Conservation (phyloP, 2,797 vertebrate species). For the Ctenopoma multispine region DNA sequence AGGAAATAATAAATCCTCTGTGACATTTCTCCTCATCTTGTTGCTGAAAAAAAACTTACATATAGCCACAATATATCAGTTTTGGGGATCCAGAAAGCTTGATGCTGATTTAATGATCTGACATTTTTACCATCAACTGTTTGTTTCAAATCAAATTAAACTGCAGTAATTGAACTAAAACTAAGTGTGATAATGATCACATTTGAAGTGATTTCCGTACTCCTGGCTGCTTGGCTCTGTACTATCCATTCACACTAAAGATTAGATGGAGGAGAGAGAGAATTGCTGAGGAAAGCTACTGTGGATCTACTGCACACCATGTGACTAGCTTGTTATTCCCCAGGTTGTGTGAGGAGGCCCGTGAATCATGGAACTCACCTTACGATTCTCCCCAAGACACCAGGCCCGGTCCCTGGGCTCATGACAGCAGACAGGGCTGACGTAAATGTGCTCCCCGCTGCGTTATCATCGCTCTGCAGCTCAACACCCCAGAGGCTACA, state of each 20-base stretch:
- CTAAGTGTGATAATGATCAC: conserved; percentile 14
- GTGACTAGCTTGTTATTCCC: conserved; percentile 63
- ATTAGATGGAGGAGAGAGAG: conserved; percentile 18
- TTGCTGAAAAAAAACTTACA: too few relatives aligned
- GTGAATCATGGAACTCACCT: conserved; percentile 67
- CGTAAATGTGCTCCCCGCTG: conserved; percentile 81
- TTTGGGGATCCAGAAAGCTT: background rate
- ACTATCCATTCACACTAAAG: conserved; percentile 23
- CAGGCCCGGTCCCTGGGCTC: conserved; percentile 69
- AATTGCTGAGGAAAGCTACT: conserved; percentile 34
- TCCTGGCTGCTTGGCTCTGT: conserved; percentile 16
- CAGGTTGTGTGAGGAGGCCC: conserved; percentile 50
- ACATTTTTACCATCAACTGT: background rate
- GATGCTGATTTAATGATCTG: conserved; percentile 1
- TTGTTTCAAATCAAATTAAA: conserved; percentile 3
- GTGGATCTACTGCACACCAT: conserved; percentile 48
- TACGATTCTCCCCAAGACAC: conserved; percentile 59
- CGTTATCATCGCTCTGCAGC: conserved; percentile 62
- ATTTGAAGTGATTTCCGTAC: conserved; percentile 23
- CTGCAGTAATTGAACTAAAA: conserved; percentile 9
- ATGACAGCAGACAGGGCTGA: conserved; percentile 76
- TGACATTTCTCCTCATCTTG: too few relatives aligned
- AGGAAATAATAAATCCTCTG: too few relatives aligned
- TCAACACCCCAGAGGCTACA: conserved; percentile 60
- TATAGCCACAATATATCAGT: background rate